Percentiles rank a stretch among this genome's conserved stretches.
These are phyloP conservation scores for Siphamia tubifer DNA, from an alignment of 2,113 vertebrate genomes.

Conservation along the genomic window DNA sequence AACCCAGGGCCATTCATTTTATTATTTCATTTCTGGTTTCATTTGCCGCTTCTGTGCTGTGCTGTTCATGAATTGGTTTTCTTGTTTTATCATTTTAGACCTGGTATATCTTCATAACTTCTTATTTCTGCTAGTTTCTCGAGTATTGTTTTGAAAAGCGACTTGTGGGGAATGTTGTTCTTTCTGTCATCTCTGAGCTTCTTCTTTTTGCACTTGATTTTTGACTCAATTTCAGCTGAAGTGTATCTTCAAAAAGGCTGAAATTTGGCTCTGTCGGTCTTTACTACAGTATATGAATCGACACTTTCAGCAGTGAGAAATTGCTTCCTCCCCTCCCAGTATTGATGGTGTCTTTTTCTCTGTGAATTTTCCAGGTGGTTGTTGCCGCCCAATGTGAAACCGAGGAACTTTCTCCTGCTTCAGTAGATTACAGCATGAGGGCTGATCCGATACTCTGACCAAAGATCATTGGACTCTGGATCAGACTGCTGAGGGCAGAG, in stretches of 20 bases:
- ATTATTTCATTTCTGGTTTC: no score
- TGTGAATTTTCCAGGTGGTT: constrained; percentile 53
- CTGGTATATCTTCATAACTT: neutral
- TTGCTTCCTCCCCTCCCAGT: constrained; percentile 18
- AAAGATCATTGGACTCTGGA: constrained; percentile 7
- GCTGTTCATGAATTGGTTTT: neutral
- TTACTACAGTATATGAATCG: constrained; percentile 2
- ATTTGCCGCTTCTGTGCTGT: no score
- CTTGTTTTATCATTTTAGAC: neutral
- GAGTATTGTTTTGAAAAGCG: neutral
- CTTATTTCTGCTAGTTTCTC: neutral
- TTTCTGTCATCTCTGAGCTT: neutral
- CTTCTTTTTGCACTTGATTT: neutral
- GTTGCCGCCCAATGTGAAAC: constrained; percentile 18
- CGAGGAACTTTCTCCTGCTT: constrained; percentile 25
- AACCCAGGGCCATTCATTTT: no score
- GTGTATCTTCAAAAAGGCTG: neutral
- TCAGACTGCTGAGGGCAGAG: constrained; percentile 34
- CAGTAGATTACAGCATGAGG: constrained; percentile 56
- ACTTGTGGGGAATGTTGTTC: neutral
- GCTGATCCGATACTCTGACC: constrained; percentile 51
- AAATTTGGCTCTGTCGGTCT: neutral
- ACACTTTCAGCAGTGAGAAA: constrained; percentile 17
- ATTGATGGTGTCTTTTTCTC: constrained; percentile 44
- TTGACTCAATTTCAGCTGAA: neutral